These are phyloP conservation scores for Matsumyia berberina DNA, from an alignment of 2,888 invertebrate species.

Conservation along the genomic window DNA sequence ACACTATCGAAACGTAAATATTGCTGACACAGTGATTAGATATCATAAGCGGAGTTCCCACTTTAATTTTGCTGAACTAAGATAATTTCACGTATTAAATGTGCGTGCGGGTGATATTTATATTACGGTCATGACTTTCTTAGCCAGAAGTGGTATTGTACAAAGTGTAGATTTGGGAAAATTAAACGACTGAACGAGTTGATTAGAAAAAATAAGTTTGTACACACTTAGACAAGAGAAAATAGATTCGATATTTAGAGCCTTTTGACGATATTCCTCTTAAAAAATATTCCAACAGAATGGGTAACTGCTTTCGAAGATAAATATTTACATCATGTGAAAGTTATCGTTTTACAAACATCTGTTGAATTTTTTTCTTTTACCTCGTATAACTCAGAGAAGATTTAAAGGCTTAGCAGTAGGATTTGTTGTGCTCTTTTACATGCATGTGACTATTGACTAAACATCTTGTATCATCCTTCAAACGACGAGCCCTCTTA, in stretches of 20 bases:
- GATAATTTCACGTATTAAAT: conserved; percentile 1
- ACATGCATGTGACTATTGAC: too few species aligned
- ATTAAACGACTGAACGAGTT: neutral
- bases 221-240: neutral
- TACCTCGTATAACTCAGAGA: too few species aligned
- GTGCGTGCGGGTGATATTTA: neutral
- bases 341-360: too few species aligned
- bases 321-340: neutral
- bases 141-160: neutral
- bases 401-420: too few species aligned
- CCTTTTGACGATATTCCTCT: neutral
- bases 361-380: too few species aligned
- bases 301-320: too few species aligned
- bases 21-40: conserved; percentile 56
- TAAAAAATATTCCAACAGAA: too few species aligned
- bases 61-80: conserved; percentile 26
- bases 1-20: conserved; percentile 31
- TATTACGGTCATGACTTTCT: neutral
- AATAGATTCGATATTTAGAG: neutral
- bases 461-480: too few species aligned
- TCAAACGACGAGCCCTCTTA: too few species aligned
- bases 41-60: conserved; percentile 36
- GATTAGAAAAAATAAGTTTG: neutral
- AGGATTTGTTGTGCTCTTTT: too few species aligned
- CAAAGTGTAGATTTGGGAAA: neutral